Percentiles rank a stretch among this genome's conserved stretches.
Conservation (phyloP, 2,888 invertebrate species). For the Micropterix aruncella region DNA sequence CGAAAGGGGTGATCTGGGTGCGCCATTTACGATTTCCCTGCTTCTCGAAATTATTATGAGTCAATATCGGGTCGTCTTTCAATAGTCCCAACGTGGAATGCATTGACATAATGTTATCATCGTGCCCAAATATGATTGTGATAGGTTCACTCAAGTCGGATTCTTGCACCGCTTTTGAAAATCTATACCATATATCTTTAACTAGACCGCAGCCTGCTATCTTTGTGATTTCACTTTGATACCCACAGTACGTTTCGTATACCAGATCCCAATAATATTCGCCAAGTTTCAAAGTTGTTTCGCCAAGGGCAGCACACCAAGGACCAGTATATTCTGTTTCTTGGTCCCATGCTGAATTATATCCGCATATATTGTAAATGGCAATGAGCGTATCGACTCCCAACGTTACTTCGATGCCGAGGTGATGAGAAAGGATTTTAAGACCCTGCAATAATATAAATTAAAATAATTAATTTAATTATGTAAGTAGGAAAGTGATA, state of each 20-base stretch:
- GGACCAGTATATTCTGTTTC: not conserved
- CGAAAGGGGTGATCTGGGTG: not conserved
- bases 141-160: not conserved
- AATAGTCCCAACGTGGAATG: not conserved
- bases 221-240: not conserved
- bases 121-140: not conserved
- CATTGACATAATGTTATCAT: not conserved
- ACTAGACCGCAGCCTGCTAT: not conserved
- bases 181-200: not conserved
- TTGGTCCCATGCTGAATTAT: not conserved
- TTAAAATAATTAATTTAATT: too few relatives aligned
- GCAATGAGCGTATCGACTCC: not conserved
- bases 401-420: not conserved
- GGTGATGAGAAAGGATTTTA: not conserved
- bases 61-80: not conserved
- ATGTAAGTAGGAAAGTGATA: too few relatives aligned
- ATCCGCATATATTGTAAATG: not conserved
- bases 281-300: not conserved
- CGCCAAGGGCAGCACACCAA: not conserved
- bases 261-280: not conserved
- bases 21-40: not conserved
- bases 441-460: not conserved
- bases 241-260: not conserved
- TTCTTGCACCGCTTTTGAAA: not conserved
- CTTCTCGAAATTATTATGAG: not conserved